Percentiles rank a stretch among this genome's conserved stretches.
These are phyloP conservation scores for Crotalus helleri DNA, from an alignment of 2,113 vertebrate species.

Conservation along the genomic window DNA sequence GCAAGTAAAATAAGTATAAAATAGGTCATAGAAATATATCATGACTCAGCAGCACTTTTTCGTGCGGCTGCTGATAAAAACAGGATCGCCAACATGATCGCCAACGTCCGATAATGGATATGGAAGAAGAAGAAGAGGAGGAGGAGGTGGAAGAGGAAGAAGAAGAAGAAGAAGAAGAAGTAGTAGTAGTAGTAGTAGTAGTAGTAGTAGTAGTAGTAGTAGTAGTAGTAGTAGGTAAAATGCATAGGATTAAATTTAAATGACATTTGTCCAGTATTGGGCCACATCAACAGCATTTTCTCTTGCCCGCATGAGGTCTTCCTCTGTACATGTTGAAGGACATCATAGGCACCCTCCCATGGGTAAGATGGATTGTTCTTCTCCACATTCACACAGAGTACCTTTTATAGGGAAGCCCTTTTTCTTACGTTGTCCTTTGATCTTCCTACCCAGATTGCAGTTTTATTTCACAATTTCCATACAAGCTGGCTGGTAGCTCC, in stretches of 20 bases:
- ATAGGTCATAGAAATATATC: background rate
- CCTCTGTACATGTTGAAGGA: too few species aligned
- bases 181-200: too few species aligned
- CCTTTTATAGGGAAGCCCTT: background rate
- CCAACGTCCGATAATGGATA: too few species aligned
- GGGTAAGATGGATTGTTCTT: background rate
- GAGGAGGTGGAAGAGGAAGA: too few species aligned
- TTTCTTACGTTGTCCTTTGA: background rate
- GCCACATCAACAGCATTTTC: background rate
- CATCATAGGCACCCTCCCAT: background rate
- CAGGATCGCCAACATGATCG: too few species aligned
- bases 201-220: too few species aligned
- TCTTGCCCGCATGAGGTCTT: background rate
- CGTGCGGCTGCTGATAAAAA: too few species aligned
- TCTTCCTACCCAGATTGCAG: background rate
- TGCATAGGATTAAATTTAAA: background rate
- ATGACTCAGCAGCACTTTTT: too few species aligned
- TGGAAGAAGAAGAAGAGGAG: too few species aligned
- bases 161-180: too few species aligned
- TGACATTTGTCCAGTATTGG: too few species aligned
- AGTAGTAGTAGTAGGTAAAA: too few species aligned
- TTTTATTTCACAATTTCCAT: background rate
- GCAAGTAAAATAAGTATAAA: background rate
- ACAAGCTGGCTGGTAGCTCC: background rate
- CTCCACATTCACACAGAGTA: background rate